Percentiles rank a stretch among this genome's conserved stretches.
phyloP scores from a whole-genome alignment of 2,113 vertebrate genomes.

The Siniperca chuatsi region DNA sequence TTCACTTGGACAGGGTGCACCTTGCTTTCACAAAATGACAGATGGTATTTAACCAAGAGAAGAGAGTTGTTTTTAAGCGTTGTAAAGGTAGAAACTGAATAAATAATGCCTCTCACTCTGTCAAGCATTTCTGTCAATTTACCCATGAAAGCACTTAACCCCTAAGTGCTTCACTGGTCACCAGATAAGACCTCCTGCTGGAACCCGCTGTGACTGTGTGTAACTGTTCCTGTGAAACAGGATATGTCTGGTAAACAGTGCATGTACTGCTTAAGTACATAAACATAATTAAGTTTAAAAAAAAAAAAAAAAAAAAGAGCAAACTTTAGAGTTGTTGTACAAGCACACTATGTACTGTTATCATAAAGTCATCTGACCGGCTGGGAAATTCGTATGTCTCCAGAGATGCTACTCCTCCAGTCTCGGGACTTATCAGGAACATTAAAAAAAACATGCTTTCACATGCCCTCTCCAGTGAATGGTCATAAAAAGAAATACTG shows the following conservation, averaged over 20 bases:
- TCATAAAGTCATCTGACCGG: background rate
- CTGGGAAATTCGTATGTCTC: constrained; percentile 22
- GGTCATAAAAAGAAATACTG: constrained; percentile 4
- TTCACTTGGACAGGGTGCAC: background rate
- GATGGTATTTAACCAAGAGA: background rate
- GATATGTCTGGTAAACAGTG: background rate
- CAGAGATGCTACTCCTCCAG: constrained; percentile 3
- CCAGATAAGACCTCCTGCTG: background rate
- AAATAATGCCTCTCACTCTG: background rate
- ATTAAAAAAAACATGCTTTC: constrained; percentile 3
- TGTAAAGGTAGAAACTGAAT: background rate
- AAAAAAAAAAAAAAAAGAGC: background rate
- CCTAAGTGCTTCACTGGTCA: background rate
- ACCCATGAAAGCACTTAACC: background rate
- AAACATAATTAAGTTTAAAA: background rate
- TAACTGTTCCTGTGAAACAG: background rate
- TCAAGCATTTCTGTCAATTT: background rate
- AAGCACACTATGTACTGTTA: background rate
- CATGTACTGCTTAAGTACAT: background rate
- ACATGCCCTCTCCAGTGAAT: background rate
- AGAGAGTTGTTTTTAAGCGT: background rate
- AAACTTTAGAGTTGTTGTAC: background rate
- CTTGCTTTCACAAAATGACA: background rate
- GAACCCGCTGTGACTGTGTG: background rate
- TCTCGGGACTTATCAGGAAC: background rate